Conservation (phyloP, 37 sponge, comb jelly and placozoan species). For the Axinella damicornis region DNA sequence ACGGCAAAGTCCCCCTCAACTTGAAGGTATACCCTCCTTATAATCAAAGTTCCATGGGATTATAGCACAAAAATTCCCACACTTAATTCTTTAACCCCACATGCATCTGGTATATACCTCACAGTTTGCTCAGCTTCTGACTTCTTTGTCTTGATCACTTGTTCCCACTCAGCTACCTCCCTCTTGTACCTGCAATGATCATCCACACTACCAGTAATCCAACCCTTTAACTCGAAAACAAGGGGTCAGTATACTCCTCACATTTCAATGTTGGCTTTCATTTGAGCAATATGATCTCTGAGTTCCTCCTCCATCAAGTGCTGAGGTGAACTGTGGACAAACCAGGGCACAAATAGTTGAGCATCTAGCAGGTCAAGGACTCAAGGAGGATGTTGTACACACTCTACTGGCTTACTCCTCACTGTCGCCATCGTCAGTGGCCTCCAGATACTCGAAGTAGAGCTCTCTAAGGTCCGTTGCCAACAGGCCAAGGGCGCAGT, state of each 20-base stretch:
- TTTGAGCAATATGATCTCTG: background rate
- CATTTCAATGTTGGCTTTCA: conserved; percentile 22
- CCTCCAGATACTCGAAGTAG: conserved; percentile 19
- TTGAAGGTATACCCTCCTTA: too few relatives aligned
- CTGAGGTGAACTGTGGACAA: background rate
- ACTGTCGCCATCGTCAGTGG: background rate
- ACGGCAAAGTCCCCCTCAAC: too few relatives aligned
- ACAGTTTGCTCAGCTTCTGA: conserved; percentile 2
- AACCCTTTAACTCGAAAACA: too few relatives aligned
- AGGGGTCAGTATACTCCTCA: too few relatives aligned
- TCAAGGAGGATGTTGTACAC: too few relatives aligned
- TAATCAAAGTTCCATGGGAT: too few relatives aligned
- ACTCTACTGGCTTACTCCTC: background rate
- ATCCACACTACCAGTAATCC: too few relatives aligned
- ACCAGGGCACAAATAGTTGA: too few relatives aligned
- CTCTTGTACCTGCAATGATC: conserved; percentile 22
- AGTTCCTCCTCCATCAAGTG: conserved; percentile 11
- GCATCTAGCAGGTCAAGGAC: too few relatives aligned
- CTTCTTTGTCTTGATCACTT: conserved; percentile 5
- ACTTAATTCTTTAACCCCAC: too few relatives aligned
- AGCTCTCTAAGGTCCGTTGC: conserved; percentile 10
- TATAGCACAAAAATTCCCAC: too few relatives aligned
- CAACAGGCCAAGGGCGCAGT: background rate
- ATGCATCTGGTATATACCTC: background rate
- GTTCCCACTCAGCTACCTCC: conserved; percentile 48